phyloP scores from a whole-genome alignment of 1,140 invertebrate genomes.

The Nylanderia fulva region DNA sequence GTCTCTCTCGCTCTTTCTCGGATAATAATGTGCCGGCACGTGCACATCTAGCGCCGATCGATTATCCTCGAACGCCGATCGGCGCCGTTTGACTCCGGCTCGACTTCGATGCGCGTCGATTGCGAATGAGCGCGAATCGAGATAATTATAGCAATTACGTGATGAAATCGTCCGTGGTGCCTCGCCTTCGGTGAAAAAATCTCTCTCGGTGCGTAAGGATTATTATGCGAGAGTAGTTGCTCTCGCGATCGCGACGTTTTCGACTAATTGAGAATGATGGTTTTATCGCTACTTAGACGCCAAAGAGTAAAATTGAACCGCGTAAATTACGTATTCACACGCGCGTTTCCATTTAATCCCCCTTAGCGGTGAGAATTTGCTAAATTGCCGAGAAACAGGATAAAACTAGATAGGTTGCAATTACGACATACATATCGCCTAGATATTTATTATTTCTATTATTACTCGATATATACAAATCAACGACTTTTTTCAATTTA shows the following conservation, averaged over 20 bases:
- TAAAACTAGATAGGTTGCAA: neutral
- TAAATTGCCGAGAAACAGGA: neutral
- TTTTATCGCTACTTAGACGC: neutral
- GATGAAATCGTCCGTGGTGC: slow-evolving; percentile 36
- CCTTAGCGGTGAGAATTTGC: neutral
- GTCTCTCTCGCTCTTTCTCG: neutral
- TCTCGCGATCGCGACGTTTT: too few relatives aligned
- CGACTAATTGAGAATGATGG: neutral
- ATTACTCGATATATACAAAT: neutral
- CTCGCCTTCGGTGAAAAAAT: neutral
- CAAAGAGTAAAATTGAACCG: neutral
- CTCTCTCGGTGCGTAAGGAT: slow-evolving; percentile 7
- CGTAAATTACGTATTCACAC: neutral
- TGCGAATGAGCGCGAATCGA: slow-evolving; percentile 9
- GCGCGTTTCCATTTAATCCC: neutral
- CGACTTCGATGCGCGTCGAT: neutral
- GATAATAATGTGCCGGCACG: slow-evolving; percentile 51
- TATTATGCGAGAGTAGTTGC: neutral
- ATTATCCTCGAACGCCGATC: slow-evolving; percentile 41
- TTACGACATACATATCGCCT: neutral
- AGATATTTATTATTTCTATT: neutral
- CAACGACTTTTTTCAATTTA: neutral
- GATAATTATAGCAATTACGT: slow-evolving; percentile 51
- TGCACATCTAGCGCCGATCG: slow-evolving; percentile 33
- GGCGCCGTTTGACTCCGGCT: slow-evolving; percentile 25